phyloP scores from a whole-genome alignment of 2,888 invertebrate genomes.

The Ectemnius cavifrons region DNA sequence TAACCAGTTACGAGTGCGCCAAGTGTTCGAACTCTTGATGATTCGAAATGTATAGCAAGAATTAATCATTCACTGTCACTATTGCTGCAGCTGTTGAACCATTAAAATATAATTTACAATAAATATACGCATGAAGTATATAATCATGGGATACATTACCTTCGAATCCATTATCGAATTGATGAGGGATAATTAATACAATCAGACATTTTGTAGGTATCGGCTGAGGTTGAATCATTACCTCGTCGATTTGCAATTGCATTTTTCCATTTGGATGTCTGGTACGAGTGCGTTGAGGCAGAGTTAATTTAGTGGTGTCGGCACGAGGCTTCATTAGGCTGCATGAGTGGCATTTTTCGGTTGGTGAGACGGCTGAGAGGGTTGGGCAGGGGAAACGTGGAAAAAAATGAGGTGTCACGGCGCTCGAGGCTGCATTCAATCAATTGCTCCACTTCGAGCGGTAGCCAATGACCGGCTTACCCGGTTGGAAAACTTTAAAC shows the following conservation, averaged over 20 bases:
- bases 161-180: no score
- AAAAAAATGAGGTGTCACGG: constrained; percentile 46
- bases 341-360: constrained; percentile 24
- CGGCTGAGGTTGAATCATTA: not conserved
- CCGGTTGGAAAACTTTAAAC: constrained; percentile 41
- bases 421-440: constrained; percentile 35
- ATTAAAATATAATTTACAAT: no score
- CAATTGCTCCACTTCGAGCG: constrained; percentile 38
- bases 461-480: constrained; percentile 37
- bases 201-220: no score
- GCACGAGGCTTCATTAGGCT: constrained; percentile 29
- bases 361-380: no score
- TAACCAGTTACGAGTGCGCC: no score
- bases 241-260: constrained; percentile 10
- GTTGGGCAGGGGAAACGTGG: not conserved
- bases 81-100: no score
- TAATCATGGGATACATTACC: no score
- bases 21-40: no score
- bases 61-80: no score
- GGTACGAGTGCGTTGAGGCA: constrained; percentile 6
- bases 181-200: no score
- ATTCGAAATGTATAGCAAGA: no score
- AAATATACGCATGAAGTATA: no score
- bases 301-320: constrained; percentile 26
- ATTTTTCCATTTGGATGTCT: constrained; percentile 1